Conservation (phyloP, 2,797 vertebrate species). For the Pseudomugil tenellus region DNA sequence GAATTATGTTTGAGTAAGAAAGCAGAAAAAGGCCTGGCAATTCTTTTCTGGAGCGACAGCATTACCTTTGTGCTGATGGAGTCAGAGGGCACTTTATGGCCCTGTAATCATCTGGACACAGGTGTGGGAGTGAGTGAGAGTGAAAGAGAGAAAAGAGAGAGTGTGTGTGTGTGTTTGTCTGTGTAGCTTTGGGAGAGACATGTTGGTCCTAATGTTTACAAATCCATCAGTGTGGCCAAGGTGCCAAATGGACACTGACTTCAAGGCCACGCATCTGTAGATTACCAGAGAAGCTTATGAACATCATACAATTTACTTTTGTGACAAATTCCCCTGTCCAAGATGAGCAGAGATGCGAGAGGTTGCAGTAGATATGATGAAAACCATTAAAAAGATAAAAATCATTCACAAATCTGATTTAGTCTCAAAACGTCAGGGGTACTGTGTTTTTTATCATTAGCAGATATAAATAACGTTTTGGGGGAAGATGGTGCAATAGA, state of each 20-base stretch:
- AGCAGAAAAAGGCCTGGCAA: slow-evolving; percentile 77
- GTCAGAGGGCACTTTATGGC: slow-evolving; percentile 73
- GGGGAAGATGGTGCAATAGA: background rate
- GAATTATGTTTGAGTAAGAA: slow-evolving; percentile 80
- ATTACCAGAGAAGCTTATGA: slow-evolving; percentile 61
- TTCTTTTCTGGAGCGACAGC: slow-evolving; percentile 73
- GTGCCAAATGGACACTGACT: slow-evolving; percentile 81
- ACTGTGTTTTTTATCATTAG: slow-evolving; percentile 25
- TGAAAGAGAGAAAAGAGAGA: slow-evolving; percentile 25
- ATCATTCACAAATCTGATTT: slow-evolving; percentile 45
- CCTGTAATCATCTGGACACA: slow-evolving; percentile 72
- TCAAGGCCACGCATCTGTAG: slow-evolving; percentile 66
- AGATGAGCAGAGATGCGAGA: slow-evolving; percentile 33
- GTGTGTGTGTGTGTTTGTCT: slow-evolving; percentile 24
- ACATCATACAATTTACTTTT: slow-evolving; percentile 50
- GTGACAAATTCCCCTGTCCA: slow-evolving; percentile 16
- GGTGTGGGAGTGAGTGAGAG: slow-evolving; percentile 42
- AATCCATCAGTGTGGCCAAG: slow-evolving; percentile 77
- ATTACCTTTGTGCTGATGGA: slow-evolving; percentile 85
- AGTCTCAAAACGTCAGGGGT: slow-evolving; percentile 18
- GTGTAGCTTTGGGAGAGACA: slow-evolving; percentile 38
- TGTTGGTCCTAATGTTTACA: slow-evolving; percentile 78
- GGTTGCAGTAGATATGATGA: slow-evolving; percentile 49
- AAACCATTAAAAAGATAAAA: slow-evolving; percentile 40
- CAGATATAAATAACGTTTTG: slow-evolving; percentile 1